Percentiles rank a stretch among this genome's conserved stretches.
Evolutionary conservation across 2,797 vertebrate species (phyloP).

Genomic region (Channa striata): DNA sequence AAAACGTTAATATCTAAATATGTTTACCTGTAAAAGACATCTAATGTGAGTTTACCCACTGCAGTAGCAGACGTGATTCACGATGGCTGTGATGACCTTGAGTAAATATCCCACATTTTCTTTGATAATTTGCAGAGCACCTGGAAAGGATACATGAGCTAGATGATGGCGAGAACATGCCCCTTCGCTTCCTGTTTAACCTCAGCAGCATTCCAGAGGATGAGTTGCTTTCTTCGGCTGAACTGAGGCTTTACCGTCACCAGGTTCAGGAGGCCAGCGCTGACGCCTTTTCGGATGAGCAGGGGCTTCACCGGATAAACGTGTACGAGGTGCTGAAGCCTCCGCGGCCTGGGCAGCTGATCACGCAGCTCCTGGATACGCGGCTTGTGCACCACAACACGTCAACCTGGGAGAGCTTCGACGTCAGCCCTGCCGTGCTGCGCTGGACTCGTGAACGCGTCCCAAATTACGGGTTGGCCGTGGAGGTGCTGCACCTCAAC

Average conservation of each 20-base stretch:
- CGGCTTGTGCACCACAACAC: constrained; percentile 93
- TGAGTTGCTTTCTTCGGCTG: constrained; percentile 95
- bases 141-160: constrained; percentile 83
- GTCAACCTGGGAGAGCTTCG: constrained; percentile 96
- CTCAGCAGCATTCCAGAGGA: constrained; percentile 97
- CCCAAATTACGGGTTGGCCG: constrained; percentile 94
- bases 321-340: constrained; percentile 97
- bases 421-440: constrained; percentile 96
- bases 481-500: constrained; percentile 94
- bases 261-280: constrained; percentile 85
- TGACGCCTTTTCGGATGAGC: constrained; percentile 68
- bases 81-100: not conserved
- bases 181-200: constrained; percentile 95
- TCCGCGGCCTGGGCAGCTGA: constrained; percentile 86
- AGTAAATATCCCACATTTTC: constrained; percentile 14
- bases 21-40: not conserved
- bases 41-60: not conserved
- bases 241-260: constrained; percentile 94
- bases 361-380: constrained; percentile 96
- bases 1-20: not conserved
- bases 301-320: constrained; percentile 94
- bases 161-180: constrained; percentile 69
- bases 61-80: not conserved
- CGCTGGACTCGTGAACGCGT: constrained; percentile 94
- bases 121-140: constrained; percentile 85